Evolutionary conservation across 2,113 vertebrate species (phyloP), one percentile per base, ranked within the genome.

Genomic region (Cyprinus carpio): DNA sequence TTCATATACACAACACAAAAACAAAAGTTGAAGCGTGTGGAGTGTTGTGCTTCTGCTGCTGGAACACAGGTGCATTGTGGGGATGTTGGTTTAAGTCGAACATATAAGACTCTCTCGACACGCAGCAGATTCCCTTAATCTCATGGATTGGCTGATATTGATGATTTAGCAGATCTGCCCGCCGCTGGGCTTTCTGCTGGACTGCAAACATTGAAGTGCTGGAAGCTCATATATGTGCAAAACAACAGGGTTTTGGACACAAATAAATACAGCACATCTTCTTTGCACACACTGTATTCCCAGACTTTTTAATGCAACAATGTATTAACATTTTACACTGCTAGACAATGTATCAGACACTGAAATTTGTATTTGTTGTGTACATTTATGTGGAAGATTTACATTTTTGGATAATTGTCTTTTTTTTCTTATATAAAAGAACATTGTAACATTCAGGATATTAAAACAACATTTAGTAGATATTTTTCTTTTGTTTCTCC

Each of bases 131-230:
- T 83, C 62, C 56, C 60, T 85, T 75, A 82, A 84, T 84, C 43
- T 87, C 67, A 56, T 25, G 43, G 82, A 67, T 87, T 56, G 77
- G 49, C 11, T 46, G 15, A 65, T 87, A 84, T 40, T 80, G 56
- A 84, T 81, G 58, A 65, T 81, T 34, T 83, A 43, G 82, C 77
- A 80, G 62, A 56, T 54, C 56, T 60, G 31, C 56, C 20, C 27
- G 9, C 58, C 29, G 12, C 54, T 11, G 75, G 23, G 78, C 54
- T 34, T 31, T 75, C 84, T 9, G 46, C 1, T 80, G 62, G 37
- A 46, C 46, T 16, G 54, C 46, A 84, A 27, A 54, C 13, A 54
- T 3, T 11, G 72, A 18, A 64, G 58, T 43, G 34, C 29, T 78
- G 16, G 64, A 75, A 56, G 64, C 49, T 43, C 64, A 31, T 29